A percentile compares a stretch with the other conserved stretches of the same genome.
phyloP scores from a whole-genome alignment of 2,888 invertebrate genomes.

The Drosophila melanosoma region DNA sequence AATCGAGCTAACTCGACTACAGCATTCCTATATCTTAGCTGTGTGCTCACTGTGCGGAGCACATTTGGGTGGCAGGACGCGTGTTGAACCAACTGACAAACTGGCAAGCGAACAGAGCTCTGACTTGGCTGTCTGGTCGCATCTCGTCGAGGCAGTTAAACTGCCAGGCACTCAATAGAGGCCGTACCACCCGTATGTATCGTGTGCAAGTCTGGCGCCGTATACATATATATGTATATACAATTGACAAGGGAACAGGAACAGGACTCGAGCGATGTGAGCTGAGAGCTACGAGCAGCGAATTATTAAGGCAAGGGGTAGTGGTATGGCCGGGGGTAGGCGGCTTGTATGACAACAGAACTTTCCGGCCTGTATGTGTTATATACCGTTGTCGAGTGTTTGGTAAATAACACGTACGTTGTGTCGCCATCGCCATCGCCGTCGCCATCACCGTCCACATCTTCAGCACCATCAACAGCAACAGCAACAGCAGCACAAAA shows the following conservation, averaged over 20 bases:
- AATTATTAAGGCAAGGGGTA: background rate
- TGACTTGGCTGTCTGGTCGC: constrained; percentile 23
- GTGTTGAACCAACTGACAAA: constrained; percentile 48
- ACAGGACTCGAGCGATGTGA: constrained; percentile 7
- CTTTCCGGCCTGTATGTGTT: constrained; percentile 57
- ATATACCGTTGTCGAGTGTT: constrained; percentile 80
- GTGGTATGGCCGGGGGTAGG: background rate
- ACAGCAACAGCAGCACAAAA: background rate
- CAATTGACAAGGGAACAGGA: constrained; percentile 6
- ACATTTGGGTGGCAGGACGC: constrained; percentile 41
- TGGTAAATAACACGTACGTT: constrained; percentile 84
- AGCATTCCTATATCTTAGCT: background rate
- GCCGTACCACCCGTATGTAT: constrained; percentile 18
- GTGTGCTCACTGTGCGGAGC: constrained; percentile 25
- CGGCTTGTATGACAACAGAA: constrained; percentile 30
- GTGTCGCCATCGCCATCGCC: constrained; percentile 78
- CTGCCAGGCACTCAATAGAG: constrained; percentile 18
- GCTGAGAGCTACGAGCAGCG: background rate
- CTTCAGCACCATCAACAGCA: constrained; percentile 53
- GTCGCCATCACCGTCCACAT: constrained; percentile 55
- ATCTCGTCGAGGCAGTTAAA: constrained; percentile 32
- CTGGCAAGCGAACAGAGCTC: constrained; percentile 28
- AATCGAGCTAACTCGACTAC: background rate
- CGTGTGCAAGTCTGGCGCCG: constrained; percentile 16
- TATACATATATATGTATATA: background rate